Percentiles rank a stretch among this genome's conserved stretches.
phyloP scores from a whole-genome alignment of 2,888 invertebrate species.

The Dascillus cervinus region DNA sequence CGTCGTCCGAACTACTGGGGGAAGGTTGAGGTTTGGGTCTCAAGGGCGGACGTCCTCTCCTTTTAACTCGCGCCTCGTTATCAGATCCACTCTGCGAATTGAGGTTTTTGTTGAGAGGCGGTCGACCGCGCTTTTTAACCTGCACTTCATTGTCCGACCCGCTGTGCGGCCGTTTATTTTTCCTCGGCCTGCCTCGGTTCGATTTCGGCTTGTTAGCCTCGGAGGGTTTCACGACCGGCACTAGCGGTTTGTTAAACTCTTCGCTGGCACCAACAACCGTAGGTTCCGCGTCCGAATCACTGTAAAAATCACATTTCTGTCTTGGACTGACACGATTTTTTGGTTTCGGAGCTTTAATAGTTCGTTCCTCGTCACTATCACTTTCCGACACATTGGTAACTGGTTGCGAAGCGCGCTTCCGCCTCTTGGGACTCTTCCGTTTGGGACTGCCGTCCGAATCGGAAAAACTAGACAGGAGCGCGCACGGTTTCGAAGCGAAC shows the following conservation, averaged over 20 bases:
- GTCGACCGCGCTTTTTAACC: constrained; percentile 29
- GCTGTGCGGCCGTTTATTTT: constrained; percentile 33
- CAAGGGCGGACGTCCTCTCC: constrained; percentile 23
- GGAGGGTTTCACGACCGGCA: constrained; percentile 9
- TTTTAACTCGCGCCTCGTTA: constrained; percentile 23
- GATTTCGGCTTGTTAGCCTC: constrained; percentile 27
- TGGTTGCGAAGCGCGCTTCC: constrained; percentile 34
- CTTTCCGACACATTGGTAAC: constrained; percentile 27
- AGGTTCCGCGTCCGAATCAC: constrained; percentile 34
- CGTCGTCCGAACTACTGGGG: constrained; percentile 39
- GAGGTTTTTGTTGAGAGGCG: constrained; percentile 20
- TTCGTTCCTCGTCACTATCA: constrained; percentile 29
- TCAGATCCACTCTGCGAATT: constrained; percentile 31
- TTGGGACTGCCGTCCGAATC: constrained; percentile 42
- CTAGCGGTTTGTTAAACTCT: constrained; percentile 8
- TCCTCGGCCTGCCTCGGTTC: constrained; percentile 43
- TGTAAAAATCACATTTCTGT: constrained; percentile 34
- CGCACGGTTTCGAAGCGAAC: constrained; percentile 23
- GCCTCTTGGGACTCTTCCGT: constrained; percentile 17
- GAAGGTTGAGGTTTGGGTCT: constrained; percentile 29
- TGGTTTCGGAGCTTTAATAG: constrained; percentile 31
- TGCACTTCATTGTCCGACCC: constrained; percentile 37
- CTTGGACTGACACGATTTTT: constrained; percentile 35
- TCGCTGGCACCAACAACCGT: constrained; percentile 3
- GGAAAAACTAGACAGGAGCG: constrained; percentile 53